Conservation (phyloP, 1,140 invertebrate species). For the Megalopta genalis region DNA sequence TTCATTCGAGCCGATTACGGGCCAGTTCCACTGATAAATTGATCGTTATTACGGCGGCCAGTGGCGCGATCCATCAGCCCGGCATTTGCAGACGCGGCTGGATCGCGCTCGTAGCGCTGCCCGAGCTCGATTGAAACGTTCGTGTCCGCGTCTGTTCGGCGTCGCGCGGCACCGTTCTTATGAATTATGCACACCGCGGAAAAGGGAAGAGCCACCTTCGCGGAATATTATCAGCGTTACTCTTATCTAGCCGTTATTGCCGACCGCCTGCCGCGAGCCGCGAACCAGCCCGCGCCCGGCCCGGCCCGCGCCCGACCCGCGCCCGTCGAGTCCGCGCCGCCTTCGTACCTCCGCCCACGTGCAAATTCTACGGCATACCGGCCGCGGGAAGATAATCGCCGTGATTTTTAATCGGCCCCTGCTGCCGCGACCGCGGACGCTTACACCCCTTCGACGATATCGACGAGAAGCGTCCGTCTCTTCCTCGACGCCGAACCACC, state of each 20-base stretch:
- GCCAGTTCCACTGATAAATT: not conserved
- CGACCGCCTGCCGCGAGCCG: constrained; percentile 41
- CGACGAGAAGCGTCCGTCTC: too few relatives aligned
- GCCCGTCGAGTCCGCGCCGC: not conserved
- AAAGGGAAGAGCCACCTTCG: constrained; percentile 32
- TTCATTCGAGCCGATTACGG: not conserved
- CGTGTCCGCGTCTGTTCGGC: constrained; percentile 26
- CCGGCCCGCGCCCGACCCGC: too few relatives aligned
- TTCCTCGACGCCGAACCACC: too few relatives aligned
- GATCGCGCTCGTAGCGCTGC: too few relatives aligned
- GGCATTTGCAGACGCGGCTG: too few relatives aligned
- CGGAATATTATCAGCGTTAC: constrained; percentile 49
- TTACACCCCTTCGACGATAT: too few relatives aligned
- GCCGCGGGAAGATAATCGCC: not conserved
- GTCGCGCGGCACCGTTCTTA: too few relatives aligned
- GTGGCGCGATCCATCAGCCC: not conserved
- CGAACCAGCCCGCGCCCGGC: too few relatives aligned
- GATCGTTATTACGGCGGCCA: not conserved
- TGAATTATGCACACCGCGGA: constrained; percentile 63
- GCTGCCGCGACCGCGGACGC: too few relatives aligned
- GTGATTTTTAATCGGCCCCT: not conserved
- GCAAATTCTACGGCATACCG: constrained; percentile 44
- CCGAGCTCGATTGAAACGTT: constrained; percentile 33
- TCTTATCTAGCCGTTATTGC: constrained; percentile 48
- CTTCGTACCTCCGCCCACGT: constrained; percentile 33